Base-by-base conservation (phyloP, 1,140 invertebrate genomes). In the Andricus grossulariae region DNA sequence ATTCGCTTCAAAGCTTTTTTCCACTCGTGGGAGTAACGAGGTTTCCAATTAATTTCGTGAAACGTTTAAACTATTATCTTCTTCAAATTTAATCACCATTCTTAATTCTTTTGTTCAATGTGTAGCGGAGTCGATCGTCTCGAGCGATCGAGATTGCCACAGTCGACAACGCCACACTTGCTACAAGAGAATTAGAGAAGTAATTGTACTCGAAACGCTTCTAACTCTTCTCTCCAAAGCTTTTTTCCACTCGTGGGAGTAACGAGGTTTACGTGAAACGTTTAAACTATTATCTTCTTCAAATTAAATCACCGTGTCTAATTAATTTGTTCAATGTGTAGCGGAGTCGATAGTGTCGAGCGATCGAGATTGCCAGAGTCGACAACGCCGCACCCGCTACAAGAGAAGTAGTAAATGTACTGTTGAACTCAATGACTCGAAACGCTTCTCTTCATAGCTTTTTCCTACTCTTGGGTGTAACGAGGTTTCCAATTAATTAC, bases 351-450 rank as follows among this genome's bases (percentile, higher is more conserved):
- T 25, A 25, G 25, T 25, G 25, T 25, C 25, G 3, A 1, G 25
- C 1, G 25, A 3, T 3, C 3, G 3, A 2, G 3, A 3, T 25
- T 25, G 25, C 1, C 25, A 25, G 3, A 3, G 25, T n/a, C n/a
- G n/a, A n/a, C n/a, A n/a, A n/a, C n/a, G n/a, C n/a, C n/a, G n/a
- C n/a, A n/a, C n/a, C n/a, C n/a, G n/a, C n/a, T n/a, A n/a, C n/a
- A n/a, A n/a, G n/a, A n/a, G n/a, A n/a, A n/a, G n/a, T n/a, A n/a
- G n/a, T n/a, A n/a, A n/a, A n/a, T n/a, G n/a, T n/a, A n/a, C n/a
- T n/a, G n/a, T n/a, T 32, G 25, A 39, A 66, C 57, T 66, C 57
- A 66, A 66, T 66, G 57, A 66, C 57, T 16, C 16, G 21, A 60
- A 32, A 21, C 57, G 13, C 57, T 60, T 60, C 18, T 25, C 21